Evolutionary conservation across 2,113 vertebrate genomes (phyloP).

Genomic region (Oxyura jamaicensis): DNA sequence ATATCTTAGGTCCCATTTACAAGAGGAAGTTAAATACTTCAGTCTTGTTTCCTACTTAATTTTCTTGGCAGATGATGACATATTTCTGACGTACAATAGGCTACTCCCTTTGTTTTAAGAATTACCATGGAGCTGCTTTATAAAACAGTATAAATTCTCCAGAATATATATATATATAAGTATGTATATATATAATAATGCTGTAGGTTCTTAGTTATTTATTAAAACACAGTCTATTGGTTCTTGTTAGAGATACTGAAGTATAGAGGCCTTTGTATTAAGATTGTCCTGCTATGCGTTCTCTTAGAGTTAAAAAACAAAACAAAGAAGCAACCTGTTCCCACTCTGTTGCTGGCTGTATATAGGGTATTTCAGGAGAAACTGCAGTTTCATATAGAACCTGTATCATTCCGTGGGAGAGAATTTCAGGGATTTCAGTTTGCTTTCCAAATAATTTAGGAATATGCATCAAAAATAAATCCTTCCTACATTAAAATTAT

Average conservation of each 20-base stretch:
- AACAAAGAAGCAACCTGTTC: no score
- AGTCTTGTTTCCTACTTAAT: neutral
- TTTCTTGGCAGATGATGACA: neutral
- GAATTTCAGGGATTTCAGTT: neutral
- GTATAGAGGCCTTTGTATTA: neutral
- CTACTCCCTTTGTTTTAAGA: neutral
- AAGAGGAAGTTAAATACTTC: neutral
- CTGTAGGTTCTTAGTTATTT: neutral
- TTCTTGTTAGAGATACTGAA: neutral
- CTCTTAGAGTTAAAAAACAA: neutral
- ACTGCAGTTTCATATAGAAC: neutral
- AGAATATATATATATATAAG: neutral
- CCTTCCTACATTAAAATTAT: neutral
- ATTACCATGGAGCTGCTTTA: neutral
- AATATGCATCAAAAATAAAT: neutral
- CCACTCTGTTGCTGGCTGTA: neutral
- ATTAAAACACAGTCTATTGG: neutral
- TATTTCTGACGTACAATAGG: neutral
- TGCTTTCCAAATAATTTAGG: neutral
- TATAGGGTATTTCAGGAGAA: neutral
- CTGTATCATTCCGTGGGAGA: neutral
- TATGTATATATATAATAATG: neutral
- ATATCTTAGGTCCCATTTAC: neutral
- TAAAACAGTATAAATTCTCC: neutral
- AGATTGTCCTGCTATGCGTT: neutral